Percentiles rank a stretch among this genome's conserved stretches.
Conservation (phyloP, 2,113 vertebrate genomes). For the Lepus europaeus region DNA sequence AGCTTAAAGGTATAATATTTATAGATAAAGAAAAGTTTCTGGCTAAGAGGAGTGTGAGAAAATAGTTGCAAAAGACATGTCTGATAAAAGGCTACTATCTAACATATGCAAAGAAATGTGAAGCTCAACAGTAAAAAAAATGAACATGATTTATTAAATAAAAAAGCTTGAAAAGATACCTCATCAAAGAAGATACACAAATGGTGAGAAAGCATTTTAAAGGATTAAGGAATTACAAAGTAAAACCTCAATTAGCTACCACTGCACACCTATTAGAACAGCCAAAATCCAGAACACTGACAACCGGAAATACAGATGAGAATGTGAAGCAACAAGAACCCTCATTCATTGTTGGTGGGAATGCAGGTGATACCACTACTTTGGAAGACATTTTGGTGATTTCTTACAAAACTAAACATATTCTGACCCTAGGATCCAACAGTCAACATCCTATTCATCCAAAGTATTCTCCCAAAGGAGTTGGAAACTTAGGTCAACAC, state of each 20-base stretch:
- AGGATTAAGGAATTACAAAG: neutral
- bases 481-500: neutral
- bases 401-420: neutral
- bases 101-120: neutral
- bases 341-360: neutral
- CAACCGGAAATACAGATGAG: neutral
- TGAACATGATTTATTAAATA: neutral
- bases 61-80: neutral
- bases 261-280: neutral
- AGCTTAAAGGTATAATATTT: neutral
- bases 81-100: neutral
- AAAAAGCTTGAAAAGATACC: neutral
- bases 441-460: neutral
- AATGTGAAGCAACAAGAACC: neutral
- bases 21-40: neutral
- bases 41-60: neutral
- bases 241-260: neutral
- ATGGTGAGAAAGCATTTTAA: neutral
- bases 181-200: neutral
- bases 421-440: neutral
- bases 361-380: neutral
- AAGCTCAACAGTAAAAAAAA: conserved; percentile 19
- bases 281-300: neutral
- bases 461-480: neutral
- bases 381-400: neutral